A percentile compares a stretch with the other conserved stretches of the same genome.
Conservation (phyloP, 2,797 vertebrate species). For the Craterocephalus amniculus region DNA sequence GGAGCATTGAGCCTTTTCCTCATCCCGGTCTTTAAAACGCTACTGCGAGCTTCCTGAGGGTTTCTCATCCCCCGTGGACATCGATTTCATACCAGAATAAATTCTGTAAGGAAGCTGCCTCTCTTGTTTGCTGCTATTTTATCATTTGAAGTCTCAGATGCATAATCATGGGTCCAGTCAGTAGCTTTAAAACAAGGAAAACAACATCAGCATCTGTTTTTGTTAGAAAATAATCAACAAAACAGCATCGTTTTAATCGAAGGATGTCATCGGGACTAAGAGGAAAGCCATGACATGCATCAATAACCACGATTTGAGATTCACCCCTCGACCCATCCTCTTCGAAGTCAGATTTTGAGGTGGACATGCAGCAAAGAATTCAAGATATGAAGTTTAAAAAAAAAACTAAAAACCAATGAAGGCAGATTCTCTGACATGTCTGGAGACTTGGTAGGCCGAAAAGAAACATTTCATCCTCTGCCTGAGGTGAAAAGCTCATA, state of each 20-base stretch:
- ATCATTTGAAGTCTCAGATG: conserved; percentile 23
- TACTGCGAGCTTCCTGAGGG: conserved; percentile 51
- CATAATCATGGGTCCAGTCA: conserved; percentile 14
- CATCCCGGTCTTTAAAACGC: conserved; percentile 35
- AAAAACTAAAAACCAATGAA: not conserved
- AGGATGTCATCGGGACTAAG: too few species aligned
- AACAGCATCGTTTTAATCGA: too few species aligned
- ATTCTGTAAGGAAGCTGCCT: conserved; percentile 22
- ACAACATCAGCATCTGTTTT: not conserved
- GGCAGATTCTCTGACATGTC: not conserved
- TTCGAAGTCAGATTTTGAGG: not conserved
- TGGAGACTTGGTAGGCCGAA: conserved; percentile 18
- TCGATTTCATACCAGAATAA: conserved; percentile 29
- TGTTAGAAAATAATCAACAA: too few species aligned
- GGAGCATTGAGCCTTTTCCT: conserved; percentile 2
- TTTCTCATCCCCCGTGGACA: conserved; percentile 24
- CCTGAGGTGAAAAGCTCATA: conserved; percentile 29
- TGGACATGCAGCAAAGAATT: not conserved
- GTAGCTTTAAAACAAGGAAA: conserved; percentile 8
- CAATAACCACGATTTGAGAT: too few species aligned
- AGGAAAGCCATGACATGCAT: too few species aligned
- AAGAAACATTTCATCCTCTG: conserved; percentile 23
- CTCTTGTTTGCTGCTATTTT: conserved; percentile 36
- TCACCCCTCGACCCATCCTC: not conserved
- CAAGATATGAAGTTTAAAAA: conserved; percentile 6